Base-by-base conservation (phyloP, 64 coral and sea anemone species). In the Exaiptasia diaphana region DNA sequence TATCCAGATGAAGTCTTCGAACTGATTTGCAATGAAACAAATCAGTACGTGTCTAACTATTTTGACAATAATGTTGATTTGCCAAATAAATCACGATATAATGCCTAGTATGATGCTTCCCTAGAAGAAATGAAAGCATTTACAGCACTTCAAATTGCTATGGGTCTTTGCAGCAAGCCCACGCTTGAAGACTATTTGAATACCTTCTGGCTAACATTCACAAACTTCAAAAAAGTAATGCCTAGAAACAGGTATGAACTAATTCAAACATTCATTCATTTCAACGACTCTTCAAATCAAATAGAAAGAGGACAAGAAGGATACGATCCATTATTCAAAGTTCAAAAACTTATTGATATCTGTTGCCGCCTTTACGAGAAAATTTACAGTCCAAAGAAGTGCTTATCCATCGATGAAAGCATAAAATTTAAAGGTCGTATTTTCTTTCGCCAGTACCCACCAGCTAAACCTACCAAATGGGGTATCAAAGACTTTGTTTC, bases 401-500 rank as follows among this genome's bases (percentile, higher is more conserved):
- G 45, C 17, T 53, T 80, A 31, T 85, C 55, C 54, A 11, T 91
- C 74, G 82, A 91, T 29, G 75, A 86, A 78, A 91, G 79, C 24
- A 90, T 90, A 79, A 85, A 71, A 62, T 91, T 81, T 40, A 85
- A 79, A 74, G 90, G 68, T 18, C 10, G 36, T 10, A 41, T 82
- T 8, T 81, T 26, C 86, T 86, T 92, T 59, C 4, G 81, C 52
- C 82, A 86, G 38, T 86, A 80, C 42, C 46, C 81, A 20, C 82
- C 90, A 50, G 76, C 82, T 1, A 92, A 91, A 74, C 55, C 76
- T 22, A 80, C 67, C 21, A 92, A 86, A 49, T 85, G 82, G 82
- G 90, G 82, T 4, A 81, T 86, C 32, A 81, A 92, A 64, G 76
- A 73, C 15, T 81, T 86, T 75, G 45, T 86, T 67, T 64, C 86